Percentiles rank a stretch among this genome's conserved stretches.
These are phyloP conservation scores for Pherbina coryleti DNA, from an alignment of 2,888 invertebrate species.

Conservation along the genomic window DNA sequence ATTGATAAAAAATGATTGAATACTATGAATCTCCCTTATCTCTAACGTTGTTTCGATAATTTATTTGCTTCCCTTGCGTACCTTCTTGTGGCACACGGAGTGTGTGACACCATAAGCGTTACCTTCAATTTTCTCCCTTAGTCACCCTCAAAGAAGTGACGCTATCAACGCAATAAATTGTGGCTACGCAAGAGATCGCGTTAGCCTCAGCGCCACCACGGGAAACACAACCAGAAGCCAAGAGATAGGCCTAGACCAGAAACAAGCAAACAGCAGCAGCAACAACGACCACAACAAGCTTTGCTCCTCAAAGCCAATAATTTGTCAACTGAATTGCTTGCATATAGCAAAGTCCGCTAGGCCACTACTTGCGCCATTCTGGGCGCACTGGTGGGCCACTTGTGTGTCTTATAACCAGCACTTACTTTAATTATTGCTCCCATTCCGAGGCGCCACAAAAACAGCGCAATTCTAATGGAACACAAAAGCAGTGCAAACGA, in stretches of 20 bases:
- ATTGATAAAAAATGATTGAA: not conserved
- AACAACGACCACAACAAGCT: not conserved
- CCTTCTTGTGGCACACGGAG: not conserved
- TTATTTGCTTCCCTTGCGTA: not conserved
- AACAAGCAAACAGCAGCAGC: not conserved
- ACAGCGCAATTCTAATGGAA: not conserved
- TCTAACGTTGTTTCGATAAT: not conserved
- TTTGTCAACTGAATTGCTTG: constrained; percentile 10
- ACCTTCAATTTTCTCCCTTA: too few species aligned
- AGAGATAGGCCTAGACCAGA: not conserved
- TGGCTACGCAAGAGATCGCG: not conserved
- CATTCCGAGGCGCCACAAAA: not conserved
- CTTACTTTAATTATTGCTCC: constrained; percentile 19
- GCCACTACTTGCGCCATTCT: not conserved
- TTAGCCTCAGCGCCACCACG: not conserved
- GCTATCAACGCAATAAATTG: not conserved
- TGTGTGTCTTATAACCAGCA: constrained; percentile 19
- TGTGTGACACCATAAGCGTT: too few species aligned
- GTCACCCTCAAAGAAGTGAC: not conserved
- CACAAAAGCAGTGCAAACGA: not conserved
- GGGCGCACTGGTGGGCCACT: not conserved
- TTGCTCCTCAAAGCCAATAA: not conserved
- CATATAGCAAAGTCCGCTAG: not conserved
- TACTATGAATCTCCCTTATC: not conserved
- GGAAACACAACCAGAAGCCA: not conserved